Evolutionary conservation across 2,888 invertebrate genomes (phyloP), one percentile per base, ranked within the genome.

Genomic region (Trissolcus brochymenae): DNA sequence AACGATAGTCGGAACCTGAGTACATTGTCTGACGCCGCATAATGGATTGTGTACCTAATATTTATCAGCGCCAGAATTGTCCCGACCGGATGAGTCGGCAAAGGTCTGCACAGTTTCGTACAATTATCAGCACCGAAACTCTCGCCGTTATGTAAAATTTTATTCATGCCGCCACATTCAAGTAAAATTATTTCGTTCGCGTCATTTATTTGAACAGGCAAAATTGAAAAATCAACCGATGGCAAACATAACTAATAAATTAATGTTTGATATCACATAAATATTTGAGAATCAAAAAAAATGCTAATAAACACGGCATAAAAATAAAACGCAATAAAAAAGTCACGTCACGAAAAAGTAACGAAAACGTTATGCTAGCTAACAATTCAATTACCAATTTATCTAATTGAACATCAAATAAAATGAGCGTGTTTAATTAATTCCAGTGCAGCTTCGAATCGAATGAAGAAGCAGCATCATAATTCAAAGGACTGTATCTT

Each of bases 11-110:
- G 19, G 35, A 9, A 54, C 60, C 49, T 7, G 46, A 46, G 46
- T 61, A 14, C 21, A 60, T 49, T 61, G 68, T 60, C 55, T 60
- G 54, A 56, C 61, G 40, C 13, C 14, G 25, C 61, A 43, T 60
- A 76, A 65, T 76, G 60, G 60, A 65, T 60, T 60, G 65, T 70
- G 43, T 65, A 64, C 62, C 64, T 53, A 59, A 53, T 43, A 43
- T 54, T 70, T 76, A 70, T 64, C 65, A 60, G 6, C 25, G 41
- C 11, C 9, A 3, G 3, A 14, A n/a, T 46, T 46, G 46, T 46
- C 46, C 35, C 14, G 50, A 9, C 35, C 9, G 11, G 35, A 60
- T 60, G 59, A 60, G 25, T 51, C 19, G 41, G 53, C 60, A 11
- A 35, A 35, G 35, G 35, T 35, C 35, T 6, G 35, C 35, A 35